These are phyloP conservation scores for Antechinus stuartii DNA, from an alignment of 2,113 vertebrate genomes.

Conservation along the genomic window DNA sequence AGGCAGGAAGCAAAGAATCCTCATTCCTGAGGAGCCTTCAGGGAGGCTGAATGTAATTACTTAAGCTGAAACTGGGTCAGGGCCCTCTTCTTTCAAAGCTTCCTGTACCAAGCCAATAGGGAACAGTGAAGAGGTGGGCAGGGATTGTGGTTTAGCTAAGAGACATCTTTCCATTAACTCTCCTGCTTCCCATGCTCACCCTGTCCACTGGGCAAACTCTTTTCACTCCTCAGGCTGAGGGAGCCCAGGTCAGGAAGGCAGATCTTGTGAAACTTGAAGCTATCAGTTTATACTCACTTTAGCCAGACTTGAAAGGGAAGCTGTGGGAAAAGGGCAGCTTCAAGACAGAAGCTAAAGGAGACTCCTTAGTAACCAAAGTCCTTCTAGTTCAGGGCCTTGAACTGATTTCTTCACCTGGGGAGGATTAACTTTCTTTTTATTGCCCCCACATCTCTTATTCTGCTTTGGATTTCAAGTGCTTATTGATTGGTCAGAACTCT, in stretches of 20 bases:
- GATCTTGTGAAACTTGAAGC: neutral
- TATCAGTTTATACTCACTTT: neutral
- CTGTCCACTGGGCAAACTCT: neutral
- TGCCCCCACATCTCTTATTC: neutral
- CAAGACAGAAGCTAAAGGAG: neutral
- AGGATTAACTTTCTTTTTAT: neutral
- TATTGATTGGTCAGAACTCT: neutral
- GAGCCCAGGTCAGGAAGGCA: neutral
- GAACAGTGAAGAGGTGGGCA: neutral
- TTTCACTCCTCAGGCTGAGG: neutral
- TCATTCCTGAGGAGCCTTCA: constrained; percentile 3
- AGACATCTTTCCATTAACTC: neutral
- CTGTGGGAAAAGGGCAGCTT: neutral
- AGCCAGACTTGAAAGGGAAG: neutral
- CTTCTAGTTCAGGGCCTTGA: neutral
- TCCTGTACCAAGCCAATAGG: neutral
- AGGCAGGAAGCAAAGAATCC: neutral
- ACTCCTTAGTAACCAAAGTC: neutral
- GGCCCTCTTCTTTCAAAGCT: neutral
- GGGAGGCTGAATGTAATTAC: neutral
- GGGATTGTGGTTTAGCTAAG: neutral
- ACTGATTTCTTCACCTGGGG: neutral
- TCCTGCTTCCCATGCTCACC: neutral
- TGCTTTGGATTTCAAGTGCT: neutral
- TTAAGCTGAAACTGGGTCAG: neutral